phyloP scores from a whole-genome alignment of 2,113 vertebrate genomes.

The Epinephelus lanceolatus region DNA sequence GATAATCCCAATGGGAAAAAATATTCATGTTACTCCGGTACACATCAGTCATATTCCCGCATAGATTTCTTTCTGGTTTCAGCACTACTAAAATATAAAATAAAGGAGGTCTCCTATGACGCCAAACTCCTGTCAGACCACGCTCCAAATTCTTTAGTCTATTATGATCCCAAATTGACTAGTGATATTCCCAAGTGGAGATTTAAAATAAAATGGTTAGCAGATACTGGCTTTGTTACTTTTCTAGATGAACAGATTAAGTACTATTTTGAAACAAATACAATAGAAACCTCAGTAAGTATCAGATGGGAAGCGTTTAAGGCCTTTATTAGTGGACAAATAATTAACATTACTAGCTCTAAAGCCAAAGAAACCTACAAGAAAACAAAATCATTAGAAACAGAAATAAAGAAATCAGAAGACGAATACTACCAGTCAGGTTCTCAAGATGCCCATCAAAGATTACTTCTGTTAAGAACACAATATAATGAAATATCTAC shows the following conservation, averaged over 20 bases:
- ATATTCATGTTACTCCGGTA: background rate
- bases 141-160: background rate
- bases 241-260: background rate
- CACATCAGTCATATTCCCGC: background rate
- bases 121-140: background rate
- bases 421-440: background rate
- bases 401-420: conserved; percentile 1
- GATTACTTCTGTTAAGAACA: background rate
- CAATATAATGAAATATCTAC: conserved; percentile 1
- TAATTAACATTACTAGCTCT: conserved; percentile 1
- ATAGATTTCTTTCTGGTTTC: background rate
- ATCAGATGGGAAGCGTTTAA: background rate
- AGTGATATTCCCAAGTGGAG: background rate
- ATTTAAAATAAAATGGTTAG: background rate
- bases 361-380: background rate
- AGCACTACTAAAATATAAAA: background rate
- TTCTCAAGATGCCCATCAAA: background rate
- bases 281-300: background rate
- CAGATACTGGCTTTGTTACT: background rate
- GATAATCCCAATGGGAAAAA: background rate
- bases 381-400: background rate
- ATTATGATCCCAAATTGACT: background rate
- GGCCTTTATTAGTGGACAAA: background rate
- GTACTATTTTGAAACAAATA: background rate
- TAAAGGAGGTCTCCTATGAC: background rate